phyloP scores from a whole-genome alignment of 2,797 vertebrate genomes.

The Urosaurus nigricauda region DNA sequence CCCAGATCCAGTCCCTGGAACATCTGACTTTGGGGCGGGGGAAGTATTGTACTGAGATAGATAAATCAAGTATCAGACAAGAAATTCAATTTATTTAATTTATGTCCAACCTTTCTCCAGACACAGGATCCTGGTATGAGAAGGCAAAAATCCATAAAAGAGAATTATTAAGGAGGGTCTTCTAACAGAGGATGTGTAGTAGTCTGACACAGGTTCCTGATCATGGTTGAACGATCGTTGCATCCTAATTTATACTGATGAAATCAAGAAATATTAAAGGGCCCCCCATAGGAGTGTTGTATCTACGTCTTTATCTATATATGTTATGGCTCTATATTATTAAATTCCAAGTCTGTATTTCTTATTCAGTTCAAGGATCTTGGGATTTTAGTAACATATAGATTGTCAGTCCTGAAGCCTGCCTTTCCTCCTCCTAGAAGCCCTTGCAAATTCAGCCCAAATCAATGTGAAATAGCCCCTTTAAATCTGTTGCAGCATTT shows the following conservation, averaged over 20 bases:
- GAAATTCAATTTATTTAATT: background rate
- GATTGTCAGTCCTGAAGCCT: background rate
- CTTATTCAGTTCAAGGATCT: background rate
- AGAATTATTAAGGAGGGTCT: too few relatives aligned
- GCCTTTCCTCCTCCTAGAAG: background rate
- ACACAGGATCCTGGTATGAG: too few relatives aligned
- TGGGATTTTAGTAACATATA: background rate
- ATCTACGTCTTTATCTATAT: background rate
- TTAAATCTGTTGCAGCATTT: background rate
- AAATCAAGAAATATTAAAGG: too few relatives aligned
- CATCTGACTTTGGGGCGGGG: too few relatives aligned
- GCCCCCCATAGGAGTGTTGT: too few relatives aligned
- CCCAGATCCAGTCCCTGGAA: too few relatives aligned
- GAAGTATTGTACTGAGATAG: background rate
- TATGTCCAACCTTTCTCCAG: too few relatives aligned
- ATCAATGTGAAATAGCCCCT: background rate
- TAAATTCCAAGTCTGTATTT: background rate
- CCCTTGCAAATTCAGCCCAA: background rate
- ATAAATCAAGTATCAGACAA: background rate
- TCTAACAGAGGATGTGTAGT: background rate
- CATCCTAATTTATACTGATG: too few relatives aligned
- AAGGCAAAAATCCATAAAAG: too few relatives aligned
- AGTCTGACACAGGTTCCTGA: background rate
- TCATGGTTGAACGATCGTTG: background rate
- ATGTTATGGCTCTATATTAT: background rate